phyloP scores from a whole-genome alignment of 2,888 invertebrate genomes.

The Flexamia atlantica region DNA sequence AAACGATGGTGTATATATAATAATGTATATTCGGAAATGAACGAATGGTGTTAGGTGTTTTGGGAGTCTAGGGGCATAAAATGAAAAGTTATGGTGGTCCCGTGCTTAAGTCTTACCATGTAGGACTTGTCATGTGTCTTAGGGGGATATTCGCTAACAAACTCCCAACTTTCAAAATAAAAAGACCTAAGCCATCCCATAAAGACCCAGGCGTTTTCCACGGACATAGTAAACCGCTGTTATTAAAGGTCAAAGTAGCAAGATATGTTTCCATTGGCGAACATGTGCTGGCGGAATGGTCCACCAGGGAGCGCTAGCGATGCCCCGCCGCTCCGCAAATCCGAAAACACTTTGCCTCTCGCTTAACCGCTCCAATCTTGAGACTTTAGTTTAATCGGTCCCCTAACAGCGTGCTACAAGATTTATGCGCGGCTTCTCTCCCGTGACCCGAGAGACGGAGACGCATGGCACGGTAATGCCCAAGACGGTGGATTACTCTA shows the following conservation, averaged over 20 bases:
- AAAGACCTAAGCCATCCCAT: no score
- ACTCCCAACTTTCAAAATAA: no score
- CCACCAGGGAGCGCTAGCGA: slow-evolving; percentile 30
- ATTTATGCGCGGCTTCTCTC: slow-evolving; percentile 15
- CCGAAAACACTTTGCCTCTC: slow-evolving; percentile 55
- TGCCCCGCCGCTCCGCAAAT: slow-evolving; percentile 45
- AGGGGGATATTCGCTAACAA: no score
- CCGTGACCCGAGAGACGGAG: not conserved
- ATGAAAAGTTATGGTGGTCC: no score
- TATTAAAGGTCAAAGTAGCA: slow-evolving; percentile 30
- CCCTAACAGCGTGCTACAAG: slow-evolving; percentile 30
- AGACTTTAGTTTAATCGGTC: slow-evolving; percentile 56
- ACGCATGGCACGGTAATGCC: not conserved
- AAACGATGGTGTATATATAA: no score
- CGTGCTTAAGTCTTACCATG: no score
- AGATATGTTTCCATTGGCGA: slow-evolving; percentile 54
- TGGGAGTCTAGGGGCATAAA: no score
- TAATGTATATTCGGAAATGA: no score
- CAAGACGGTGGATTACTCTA: not conserved
- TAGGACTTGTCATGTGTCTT: no score
- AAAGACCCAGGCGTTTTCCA: not conserved
- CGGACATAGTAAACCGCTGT: slow-evolving; percentile 20
- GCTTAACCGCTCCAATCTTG: slow-evolving; percentile 46
- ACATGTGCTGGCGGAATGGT: slow-evolving; percentile 49
- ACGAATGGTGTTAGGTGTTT: no score